A percentile compares a stretch with the other conserved stretches of the same genome.
phyloP scores from a whole-genome alignment of 2,113 vertebrate genomes.

The Phylloscopus whistleri region DNA sequence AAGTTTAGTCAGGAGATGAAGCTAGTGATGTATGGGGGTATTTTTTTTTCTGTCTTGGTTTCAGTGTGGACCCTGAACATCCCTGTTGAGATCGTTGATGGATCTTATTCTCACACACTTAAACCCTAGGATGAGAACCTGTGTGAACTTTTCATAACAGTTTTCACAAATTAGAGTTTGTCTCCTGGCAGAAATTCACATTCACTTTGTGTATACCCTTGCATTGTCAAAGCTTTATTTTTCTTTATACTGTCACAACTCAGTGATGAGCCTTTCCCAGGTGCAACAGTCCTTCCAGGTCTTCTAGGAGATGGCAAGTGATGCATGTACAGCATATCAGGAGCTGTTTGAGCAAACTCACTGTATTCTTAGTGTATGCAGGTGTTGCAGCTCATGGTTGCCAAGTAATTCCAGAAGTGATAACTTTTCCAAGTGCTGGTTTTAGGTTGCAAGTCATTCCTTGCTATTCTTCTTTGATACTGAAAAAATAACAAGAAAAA shows the following conservation, averaged over 20 bases:
- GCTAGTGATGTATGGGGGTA: background rate
- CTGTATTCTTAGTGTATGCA: background rate
- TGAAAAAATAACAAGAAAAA: background rate
- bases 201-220: background rate
- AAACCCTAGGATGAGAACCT: background rate
- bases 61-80: background rate
- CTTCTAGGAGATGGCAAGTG: background rate
- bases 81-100: background rate
- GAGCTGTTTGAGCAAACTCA: background rate
- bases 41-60: background rate
- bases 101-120: background rate
- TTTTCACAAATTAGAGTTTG: background rate
- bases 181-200: constrained; percentile 57
- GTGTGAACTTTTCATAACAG: background rate
- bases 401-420: background rate
- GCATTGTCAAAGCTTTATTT: background rate
- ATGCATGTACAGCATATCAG: background rate
- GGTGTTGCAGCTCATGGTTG: background rate
- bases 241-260: background rate
- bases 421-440: background rate
- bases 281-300: background rate
- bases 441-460: background rate
- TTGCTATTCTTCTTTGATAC: background rate
- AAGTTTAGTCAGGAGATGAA: background rate
- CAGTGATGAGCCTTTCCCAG: background rate